Conservation (phyloP, 2,888 invertebrate genomes). For the Tupiocoris notatus region DNA sequence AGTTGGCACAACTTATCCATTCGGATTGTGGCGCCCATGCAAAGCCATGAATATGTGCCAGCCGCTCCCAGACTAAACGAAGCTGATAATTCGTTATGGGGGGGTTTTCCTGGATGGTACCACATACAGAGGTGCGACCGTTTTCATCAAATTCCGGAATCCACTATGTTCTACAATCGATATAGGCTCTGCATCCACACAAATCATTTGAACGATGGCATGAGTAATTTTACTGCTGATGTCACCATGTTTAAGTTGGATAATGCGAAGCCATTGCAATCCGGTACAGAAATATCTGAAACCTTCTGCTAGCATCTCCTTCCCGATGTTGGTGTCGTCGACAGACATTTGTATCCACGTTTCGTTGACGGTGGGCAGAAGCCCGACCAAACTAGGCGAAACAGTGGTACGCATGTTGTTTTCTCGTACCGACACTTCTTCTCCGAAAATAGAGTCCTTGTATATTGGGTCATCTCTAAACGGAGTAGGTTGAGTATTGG, state of each 20-base stretch:
- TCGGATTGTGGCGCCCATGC: neutral
- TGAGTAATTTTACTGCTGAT: conserved; percentile 45
- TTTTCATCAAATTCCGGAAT: conserved; percentile 47
- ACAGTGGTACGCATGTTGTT: too few relatives aligned
- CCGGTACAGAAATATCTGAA: too few relatives aligned
- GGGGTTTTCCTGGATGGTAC: conserved; percentile 46
- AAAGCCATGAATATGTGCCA: neutral
- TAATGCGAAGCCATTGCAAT: too few relatives aligned
- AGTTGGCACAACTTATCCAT: neutral
- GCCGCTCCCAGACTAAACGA: neutral
- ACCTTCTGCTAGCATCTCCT: too few relatives aligned
- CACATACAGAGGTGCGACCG: conserved; percentile 45
- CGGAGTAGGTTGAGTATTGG: too few relatives aligned
- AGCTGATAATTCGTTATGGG: neutral
- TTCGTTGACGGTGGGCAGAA: too few relatives aligned
- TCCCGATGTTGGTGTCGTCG: too few relatives aligned
- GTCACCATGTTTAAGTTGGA: conserved; percentile 28
- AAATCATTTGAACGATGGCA: conserved; percentile 48
- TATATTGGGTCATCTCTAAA: too few relatives aligned
- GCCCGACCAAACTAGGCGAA: too few relatives aligned
- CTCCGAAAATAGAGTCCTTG: too few relatives aligned
- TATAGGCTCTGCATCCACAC: conserved; percentile 45
- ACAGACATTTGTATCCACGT: too few relatives aligned
- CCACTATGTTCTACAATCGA: conserved; percentile 48
- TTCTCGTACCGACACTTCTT: too few relatives aligned